These are phyloP conservation scores for Drosophila tripunctata DNA, from an alignment of 2,888 invertebrate genomes.

Conservation along the genomic window DNA sequence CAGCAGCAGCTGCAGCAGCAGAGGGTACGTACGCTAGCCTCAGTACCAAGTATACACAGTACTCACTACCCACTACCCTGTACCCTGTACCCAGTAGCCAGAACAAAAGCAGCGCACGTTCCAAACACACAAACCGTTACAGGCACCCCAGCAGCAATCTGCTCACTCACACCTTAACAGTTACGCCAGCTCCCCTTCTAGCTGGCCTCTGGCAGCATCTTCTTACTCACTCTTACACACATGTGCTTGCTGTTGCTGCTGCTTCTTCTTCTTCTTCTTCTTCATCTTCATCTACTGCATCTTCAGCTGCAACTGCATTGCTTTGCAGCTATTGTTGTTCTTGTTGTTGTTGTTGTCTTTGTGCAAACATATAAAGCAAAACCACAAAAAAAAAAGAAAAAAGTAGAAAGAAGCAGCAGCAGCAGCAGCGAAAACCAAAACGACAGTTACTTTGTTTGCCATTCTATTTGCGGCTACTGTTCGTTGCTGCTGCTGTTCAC, in stretches of 20 bases:
- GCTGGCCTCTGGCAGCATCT: too few species aligned
- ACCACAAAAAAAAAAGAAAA: conserved; percentile 36
- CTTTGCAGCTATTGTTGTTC: too few species aligned
- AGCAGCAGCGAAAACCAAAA: too few species aligned
- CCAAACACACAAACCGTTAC: conserved; percentile 19
- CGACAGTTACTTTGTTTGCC: conserved; percentile 51
- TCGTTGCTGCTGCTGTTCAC: neutral
- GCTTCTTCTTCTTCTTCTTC: neutral
- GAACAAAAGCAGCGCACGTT: conserved; percentile 64
- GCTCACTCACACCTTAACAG: too few species aligned
- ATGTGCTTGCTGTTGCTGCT: neutral
- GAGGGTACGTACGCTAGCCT: too few species aligned
- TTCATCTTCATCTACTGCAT: neutral
- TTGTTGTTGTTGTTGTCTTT: conserved; percentile 59
- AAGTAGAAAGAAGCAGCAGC: neutral
- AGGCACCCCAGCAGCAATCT: too few species aligned
- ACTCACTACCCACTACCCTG: too few species aligned
- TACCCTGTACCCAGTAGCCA: too few species aligned
- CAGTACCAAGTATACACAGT: too few species aligned
- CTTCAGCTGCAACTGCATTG: conserved; percentile 50
- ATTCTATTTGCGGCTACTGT: conserved; percentile 56
- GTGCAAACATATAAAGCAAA: conserved; percentile 49
- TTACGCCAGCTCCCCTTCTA: too few species aligned
- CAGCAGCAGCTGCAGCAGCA: conserved; percentile 30
- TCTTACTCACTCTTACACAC: conserved; percentile 10